phyloP scores from a whole-genome alignment of 2,113 vertebrate genomes.

The Saguinus midas region DNA sequence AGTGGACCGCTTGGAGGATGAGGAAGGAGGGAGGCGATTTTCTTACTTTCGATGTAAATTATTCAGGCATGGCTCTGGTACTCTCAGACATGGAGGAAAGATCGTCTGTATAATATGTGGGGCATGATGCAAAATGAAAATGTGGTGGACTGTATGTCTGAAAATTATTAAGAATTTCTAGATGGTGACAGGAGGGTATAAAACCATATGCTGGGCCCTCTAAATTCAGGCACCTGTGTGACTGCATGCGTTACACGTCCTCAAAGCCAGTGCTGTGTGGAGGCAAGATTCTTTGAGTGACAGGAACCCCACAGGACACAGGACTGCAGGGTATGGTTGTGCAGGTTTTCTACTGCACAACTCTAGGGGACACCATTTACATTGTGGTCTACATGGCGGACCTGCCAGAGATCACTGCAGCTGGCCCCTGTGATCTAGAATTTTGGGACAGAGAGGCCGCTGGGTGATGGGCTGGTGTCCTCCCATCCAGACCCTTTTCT shows the following conservation, averaged over 20 bases:
- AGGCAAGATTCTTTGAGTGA: not conserved
- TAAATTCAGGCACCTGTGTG: not conserved
- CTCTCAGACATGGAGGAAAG: not conserved
- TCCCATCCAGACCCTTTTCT: not conserved
- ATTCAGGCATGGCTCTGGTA: not conserved
- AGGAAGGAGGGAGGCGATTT: not conserved
- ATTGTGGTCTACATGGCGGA: accelerated
- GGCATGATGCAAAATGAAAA: not conserved
- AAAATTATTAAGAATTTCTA: not conserved
- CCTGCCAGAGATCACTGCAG: not conserved
- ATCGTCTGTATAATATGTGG: not conserved
- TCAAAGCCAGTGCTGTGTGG: not conserved
- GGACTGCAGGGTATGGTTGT: not conserved
- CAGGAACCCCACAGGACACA: not conserved
- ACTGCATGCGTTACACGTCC: not conserved
- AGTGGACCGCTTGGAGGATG: not conserved
- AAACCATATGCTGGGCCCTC: not conserved
- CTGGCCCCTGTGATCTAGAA: not conserved
- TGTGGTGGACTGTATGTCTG: not conserved
- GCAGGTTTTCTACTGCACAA: not conserved
- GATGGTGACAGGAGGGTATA: not conserved
- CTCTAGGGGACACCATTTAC: not conserved
- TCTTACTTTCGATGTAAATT: not conserved
- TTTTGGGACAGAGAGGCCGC: not conserved
- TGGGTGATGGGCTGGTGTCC: not conserved